These are phyloP conservation scores for Drosophila basisetae DNA, from an alignment of 2,888 invertebrate genomes.

Conservation along the genomic window DNA sequence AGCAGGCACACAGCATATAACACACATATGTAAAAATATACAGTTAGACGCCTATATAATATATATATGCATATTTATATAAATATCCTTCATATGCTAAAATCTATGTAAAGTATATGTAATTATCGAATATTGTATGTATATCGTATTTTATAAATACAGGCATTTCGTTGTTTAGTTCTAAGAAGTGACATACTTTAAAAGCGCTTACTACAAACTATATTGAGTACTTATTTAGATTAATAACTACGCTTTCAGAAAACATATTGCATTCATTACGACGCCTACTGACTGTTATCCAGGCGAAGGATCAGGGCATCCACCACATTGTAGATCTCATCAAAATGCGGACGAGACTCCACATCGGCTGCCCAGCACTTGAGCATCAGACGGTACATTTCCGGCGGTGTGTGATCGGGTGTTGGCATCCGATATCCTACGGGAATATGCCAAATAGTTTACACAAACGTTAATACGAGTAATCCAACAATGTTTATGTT, in stretches of 20 bases:
- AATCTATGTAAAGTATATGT: constrained; percentile 36
- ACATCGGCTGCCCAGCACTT: constrained; percentile 97
- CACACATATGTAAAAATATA: constrained; percentile 48
- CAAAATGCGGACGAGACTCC: constrained; percentile 96
- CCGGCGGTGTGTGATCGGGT: constrained; percentile 94
- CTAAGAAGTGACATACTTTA: constrained; percentile 67
- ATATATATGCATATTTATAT: constrained; percentile 29
- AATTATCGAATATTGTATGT: constrained; percentile 18
- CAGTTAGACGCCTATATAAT: constrained; percentile 58
- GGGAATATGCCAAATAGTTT: background rate
- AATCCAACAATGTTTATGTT: background rate
- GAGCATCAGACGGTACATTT: constrained; percentile 95
- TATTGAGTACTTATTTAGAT: constrained; percentile 43
- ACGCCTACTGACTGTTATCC: constrained; percentile 80
- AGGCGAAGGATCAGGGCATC: constrained; percentile 87
- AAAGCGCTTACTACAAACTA: constrained; percentile 68
- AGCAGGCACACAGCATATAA: constrained; percentile 35
- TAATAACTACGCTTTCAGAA: constrained; percentile 32
- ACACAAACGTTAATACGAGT: background rate
- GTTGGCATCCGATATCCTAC: constrained; percentile 97
- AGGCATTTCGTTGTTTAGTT: constrained; percentile 71
- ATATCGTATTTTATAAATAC: constrained; percentile 72
- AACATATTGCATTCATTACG: constrained; percentile 6
- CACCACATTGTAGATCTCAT: constrained; percentile 92
- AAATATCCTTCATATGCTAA: constrained; percentile 50